A percentile compares a stretch with the other conserved stretches of the same genome.
Evolutionary conservation across 2,113 vertebrate genomes (phyloP).

Genomic region (Semicossyphus pulcher): DNA sequence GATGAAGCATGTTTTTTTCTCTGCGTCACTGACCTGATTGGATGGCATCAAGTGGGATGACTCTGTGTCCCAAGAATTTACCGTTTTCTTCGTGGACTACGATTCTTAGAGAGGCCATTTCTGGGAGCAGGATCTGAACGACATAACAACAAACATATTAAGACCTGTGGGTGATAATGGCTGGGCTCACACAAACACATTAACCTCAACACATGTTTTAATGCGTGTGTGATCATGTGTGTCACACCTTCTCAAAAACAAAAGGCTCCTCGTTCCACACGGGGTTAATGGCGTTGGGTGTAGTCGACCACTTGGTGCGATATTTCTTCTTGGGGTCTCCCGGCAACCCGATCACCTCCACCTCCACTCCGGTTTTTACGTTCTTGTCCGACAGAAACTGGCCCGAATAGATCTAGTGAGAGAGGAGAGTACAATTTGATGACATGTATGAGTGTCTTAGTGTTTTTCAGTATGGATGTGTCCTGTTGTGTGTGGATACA

Average conservation of each 20-base stretch:
- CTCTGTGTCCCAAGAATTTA: slow-evolving; percentile 95
- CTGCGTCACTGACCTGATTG: slow-evolving; percentile 86
- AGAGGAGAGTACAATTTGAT: neutral
- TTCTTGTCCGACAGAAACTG: slow-evolving; percentile 96
- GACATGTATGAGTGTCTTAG: neutral
- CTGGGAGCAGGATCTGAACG: slow-evolving; percentile 92
- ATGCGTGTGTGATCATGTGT: neutral
- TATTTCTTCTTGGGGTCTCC: slow-evolving; percentile 94
- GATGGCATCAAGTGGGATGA: slow-evolving; percentile 92
- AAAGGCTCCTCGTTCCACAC: slow-evolving; percentile 98
- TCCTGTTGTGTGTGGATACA: slow-evolving; percentile 12
- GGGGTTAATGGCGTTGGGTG: slow-evolving; percentile 93
- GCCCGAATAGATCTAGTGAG: slow-evolving; percentile 91
- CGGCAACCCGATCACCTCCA: slow-evolving; percentile 94
- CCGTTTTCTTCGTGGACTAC: slow-evolving; percentile 93
- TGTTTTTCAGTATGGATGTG: neutral
- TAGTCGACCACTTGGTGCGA: slow-evolving; percentile 90
- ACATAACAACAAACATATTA: slow-evolving; percentile 33
- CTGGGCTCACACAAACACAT: neutral
- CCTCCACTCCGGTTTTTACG: slow-evolving; percentile 93
- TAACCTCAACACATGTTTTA: neutral
- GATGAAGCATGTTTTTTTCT: slow-evolving; percentile 8
- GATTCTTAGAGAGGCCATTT: slow-evolving; percentile 91
- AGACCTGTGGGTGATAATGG: neutral
- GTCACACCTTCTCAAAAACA: slow-evolving; percentile 94